Base-by-base conservation (phyloP, 1,140 invertebrate genomes). In the Penaeus vannamei region DNA sequence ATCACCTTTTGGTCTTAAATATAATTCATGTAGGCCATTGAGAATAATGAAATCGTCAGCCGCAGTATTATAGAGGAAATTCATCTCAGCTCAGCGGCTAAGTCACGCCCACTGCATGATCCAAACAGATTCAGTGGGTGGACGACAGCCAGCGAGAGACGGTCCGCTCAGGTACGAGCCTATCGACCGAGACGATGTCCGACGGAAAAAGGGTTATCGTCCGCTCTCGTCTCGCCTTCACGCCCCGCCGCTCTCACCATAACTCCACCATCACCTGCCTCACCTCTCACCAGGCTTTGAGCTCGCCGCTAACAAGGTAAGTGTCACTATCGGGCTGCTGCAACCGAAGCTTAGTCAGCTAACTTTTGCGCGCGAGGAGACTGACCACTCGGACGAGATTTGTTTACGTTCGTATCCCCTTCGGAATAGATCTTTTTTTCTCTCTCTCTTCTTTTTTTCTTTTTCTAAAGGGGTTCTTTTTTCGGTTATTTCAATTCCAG, bases 221-320 rank as follows among this genome's bases (percentile, higher is more conserved):
- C 20, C 92, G 90, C 23, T 93, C 92, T 72, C 91, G 91, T 32
- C 89, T 93, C 19, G 92, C 91, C 19, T 92, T 93, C 72, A 92
- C 91, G 0, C 92, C 93, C 12, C 91, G 91, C 7, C 88, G 91
- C 23, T 92, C 93, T 14, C 93, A 93, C 84, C 92, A 92, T 76
- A 93, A 92, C 29, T 92, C 92, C 82, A 91, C 92, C 61, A 81
- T 93, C 26, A 92, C 92, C n/a, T 93, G 93, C 85, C 92, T 92
- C 26, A 92, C 92, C 23, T 92, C 92, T 66, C 93, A 93, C 72
- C 91, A 91, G 84, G 91, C 91, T 3, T 86, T 91, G 36, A 91
- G 84, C 62, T 91, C 91, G 32, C 90, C 91, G 0, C 91, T 91
- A 26, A 86, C 86, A 32, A 83, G 76, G 91, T 91, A 82, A 29